Evolutionary conservation across 2,113 vertebrate species (phyloP).

Genomic region (Apteryx owenii): DNA sequence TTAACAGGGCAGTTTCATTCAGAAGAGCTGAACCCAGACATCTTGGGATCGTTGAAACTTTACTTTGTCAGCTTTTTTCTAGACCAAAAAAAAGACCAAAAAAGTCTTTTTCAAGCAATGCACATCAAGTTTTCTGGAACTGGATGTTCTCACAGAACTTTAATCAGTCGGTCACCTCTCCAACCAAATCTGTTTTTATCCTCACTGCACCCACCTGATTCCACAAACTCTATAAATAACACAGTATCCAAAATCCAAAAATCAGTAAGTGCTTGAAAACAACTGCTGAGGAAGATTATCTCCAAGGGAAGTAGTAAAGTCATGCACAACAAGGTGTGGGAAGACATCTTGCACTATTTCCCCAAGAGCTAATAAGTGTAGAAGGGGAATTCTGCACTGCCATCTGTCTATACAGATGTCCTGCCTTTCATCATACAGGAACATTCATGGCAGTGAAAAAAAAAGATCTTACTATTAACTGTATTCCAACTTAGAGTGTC

Average conservation of each 20-base stretch:
- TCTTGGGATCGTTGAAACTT: rapidly evolving
- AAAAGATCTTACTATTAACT: not conserved
- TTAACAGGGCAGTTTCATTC: not conserved
- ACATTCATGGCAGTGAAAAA: not conserved
- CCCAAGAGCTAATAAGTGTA: not conserved
- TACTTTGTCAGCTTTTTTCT: not conserved
- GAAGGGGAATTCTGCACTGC: not conserved
- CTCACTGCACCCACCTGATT: not conserved
- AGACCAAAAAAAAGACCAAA: not conserved
- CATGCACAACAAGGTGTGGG: not conserved
- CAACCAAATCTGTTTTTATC: not conserved
- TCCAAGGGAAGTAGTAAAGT: not conserved
- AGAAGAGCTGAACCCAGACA: rapidly evolving
- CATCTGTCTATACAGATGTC: not conserved
- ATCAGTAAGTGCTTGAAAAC: not conserved
- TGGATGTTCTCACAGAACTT: not conserved
- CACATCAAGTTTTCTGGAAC: not conserved
- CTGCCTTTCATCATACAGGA: not conserved
- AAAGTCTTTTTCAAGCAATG: not conserved
- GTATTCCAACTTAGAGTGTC: not conserved
- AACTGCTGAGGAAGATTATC: not conserved
- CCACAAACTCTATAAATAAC: not conserved
- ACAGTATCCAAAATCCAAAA: not conserved
- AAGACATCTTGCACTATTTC: not conserved
- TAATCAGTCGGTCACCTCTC: not conserved